These are phyloP conservation scores for Atrichornis clamosus DNA, from an alignment of 2,113 vertebrate genomes.

Conservation along the genomic window DNA sequence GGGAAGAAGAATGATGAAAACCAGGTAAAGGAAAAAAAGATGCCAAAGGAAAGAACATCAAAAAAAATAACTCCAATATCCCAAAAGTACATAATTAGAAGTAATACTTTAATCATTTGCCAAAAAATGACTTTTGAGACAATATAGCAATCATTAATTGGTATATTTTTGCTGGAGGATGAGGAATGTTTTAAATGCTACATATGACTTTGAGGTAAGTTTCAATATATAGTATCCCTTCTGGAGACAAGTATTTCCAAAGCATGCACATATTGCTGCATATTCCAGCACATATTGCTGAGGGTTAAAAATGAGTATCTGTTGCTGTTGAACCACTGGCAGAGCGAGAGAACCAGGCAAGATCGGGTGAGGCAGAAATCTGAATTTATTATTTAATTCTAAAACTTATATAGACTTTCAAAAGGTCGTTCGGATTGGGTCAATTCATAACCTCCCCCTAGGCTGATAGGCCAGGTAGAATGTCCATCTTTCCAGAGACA, in stretches of 20 bases:
- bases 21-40: neutral
- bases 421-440: too few relatives aligned
- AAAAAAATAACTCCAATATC: neutral
- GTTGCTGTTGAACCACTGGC: too few relatives aligned
- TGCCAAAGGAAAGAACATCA: neutral
- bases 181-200: neutral
- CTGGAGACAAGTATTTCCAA: neutral
- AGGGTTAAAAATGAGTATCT: neutral
- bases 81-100: neutral
- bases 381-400: too few relatives aligned
- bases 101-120: neutral
- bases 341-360: too few relatives aligned
- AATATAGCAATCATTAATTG: neutral
- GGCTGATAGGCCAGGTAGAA: too few relatives aligned
- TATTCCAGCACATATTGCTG: neutral
- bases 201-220: neutral
- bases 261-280: neutral
- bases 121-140: neutral
- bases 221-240: neutral
- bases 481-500: too few relatives aligned
- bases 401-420: too few relatives aligned
- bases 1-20: neutral
- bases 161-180: neutral
- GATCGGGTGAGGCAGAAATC: too few relatives aligned
- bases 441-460: too few relatives aligned